phyloP scores from a whole-genome alignment of 2,797 vertebrate genomes.

The Mus minutoides region DNA sequence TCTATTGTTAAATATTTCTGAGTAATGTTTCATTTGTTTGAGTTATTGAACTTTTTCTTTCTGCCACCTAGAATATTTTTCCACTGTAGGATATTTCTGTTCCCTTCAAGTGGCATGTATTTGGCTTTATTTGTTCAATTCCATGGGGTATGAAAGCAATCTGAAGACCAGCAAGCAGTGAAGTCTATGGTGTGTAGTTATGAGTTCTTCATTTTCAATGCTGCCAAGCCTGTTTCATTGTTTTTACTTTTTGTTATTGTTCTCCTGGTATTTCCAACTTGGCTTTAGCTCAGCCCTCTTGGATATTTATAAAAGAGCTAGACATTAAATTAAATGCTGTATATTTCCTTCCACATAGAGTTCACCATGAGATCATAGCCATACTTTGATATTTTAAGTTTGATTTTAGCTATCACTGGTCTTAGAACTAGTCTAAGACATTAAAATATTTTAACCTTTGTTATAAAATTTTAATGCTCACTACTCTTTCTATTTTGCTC shows the following conservation, averaged over 20 bases:
- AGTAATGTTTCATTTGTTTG: background rate
- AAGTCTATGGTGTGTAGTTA: slow-evolving; percentile 55
- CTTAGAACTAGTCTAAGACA: background rate
- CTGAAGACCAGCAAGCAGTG: slow-evolving; percentile 20
- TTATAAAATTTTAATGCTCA: background rate
- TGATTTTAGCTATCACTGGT: background rate
- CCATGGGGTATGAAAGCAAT: slow-evolving; percentile 54
- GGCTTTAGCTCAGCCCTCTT: slow-evolving; percentile 12
- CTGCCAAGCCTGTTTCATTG: slow-evolving; percentile 58
- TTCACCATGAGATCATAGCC: slow-evolving; percentile 31
- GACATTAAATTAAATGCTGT: slow-evolving; percentile 61
- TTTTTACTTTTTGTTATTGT: slow-evolving; percentile 56
- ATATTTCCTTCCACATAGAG: slow-evolving; percentile 19
- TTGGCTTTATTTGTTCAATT: slow-evolving; percentile 48
- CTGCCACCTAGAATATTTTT: slow-evolving; percentile 30
- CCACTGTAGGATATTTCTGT: slow-evolving; percentile 37
- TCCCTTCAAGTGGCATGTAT: slow-evolving; percentile 24
- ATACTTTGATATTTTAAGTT: slow-evolving; percentile 40
- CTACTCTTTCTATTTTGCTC: background rate
- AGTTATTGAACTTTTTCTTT: slow-evolving; percentile 17
- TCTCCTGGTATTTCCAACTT: slow-evolving; percentile 64
- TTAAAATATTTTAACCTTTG: background rate
- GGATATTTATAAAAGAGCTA: slow-evolving; percentile 59
- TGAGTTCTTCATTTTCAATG: slow-evolving; percentile 59
- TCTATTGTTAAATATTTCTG: slow-evolving; percentile 23